phyloP scores from a whole-genome alignment of 2,113 vertebrate genomes.

The Gymnobelideus leadbeateri region DNA sequence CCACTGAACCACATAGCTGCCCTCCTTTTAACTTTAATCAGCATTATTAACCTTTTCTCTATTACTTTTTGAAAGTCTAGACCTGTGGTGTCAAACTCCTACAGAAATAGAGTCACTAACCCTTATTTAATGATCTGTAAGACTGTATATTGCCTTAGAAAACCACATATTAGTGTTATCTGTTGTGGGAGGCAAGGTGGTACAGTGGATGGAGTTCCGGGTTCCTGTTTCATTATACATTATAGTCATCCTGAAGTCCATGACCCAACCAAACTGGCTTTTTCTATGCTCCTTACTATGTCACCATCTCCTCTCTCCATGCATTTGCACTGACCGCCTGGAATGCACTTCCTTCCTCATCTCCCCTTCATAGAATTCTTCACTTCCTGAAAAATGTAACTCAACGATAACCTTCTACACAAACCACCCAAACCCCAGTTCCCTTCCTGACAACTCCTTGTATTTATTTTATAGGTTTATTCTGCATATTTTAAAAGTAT shows the following conservation, averaged over 20 bases:
- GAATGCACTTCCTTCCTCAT: background rate
- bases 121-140: no score
- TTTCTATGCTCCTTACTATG: background rate
- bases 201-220: background rate
- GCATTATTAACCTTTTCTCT: no score
- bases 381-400: no score
- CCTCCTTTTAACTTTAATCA: no score
- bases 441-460: background rate
- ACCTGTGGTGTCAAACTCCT: no score
- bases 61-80: no score
- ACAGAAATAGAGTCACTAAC: no score
- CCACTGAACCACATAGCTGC: background rate
- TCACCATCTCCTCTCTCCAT: background rate
- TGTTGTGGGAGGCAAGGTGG: background rate
- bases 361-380: background rate
- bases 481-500: background rate
- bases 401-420: background rate
- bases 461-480: background rate
- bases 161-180: background rate
- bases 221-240: background rate
- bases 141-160: background rate
- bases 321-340: background rate
- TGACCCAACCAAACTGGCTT: background rate
- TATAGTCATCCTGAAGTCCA: background rate
- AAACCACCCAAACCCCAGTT: background rate